Evolutionary conservation across 2,888 invertebrate species (phyloP).

Genomic region (Dioctria linearis): DNA sequence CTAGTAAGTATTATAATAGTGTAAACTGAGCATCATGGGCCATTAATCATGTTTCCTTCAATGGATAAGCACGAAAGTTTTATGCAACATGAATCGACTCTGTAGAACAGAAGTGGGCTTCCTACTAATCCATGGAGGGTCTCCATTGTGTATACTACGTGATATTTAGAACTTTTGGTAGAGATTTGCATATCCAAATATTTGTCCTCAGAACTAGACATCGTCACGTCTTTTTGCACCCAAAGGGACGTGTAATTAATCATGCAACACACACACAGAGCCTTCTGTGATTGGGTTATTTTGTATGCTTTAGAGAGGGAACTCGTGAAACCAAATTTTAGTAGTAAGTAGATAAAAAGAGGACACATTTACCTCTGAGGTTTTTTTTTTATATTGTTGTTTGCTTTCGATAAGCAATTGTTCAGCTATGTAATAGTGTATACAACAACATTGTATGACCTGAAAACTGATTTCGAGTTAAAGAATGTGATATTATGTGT

Average conservation of each 20-base stretch:
- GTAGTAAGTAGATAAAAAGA: not conserved
- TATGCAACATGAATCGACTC: no score
- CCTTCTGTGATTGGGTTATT: conserved; percentile 6
- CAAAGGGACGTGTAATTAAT: conserved; percentile 24
- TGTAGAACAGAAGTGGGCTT: no score
- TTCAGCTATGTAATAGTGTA: not conserved
- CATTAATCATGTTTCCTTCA: no score
- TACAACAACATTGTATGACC: not conserved
- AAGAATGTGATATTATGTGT: conserved; percentile 26
- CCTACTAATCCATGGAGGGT: no score
- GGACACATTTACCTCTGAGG: not conserved
- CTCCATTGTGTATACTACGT: not conserved
- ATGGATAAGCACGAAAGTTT: no score
- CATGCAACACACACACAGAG: conserved; percentile 1
- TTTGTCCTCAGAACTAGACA: not conserved
- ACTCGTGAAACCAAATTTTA: not conserved
- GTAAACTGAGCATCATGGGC: no score
- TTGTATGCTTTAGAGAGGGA: not conserved
- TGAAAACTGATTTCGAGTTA: not conserved
- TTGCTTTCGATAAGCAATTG: conserved; percentile 15
- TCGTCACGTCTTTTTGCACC: conserved; percentile 15
- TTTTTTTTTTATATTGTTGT: conserved; percentile 12
- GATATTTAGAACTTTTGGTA: no score
- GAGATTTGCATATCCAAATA: conserved; percentile 25
- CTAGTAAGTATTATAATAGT: no score